Percentiles rank a stretch among this genome's conserved stretches.
Evolutionary conservation across 2,888 invertebrate genomes (phyloP).

Genomic region (Cremastobaeus sp.): DNA sequence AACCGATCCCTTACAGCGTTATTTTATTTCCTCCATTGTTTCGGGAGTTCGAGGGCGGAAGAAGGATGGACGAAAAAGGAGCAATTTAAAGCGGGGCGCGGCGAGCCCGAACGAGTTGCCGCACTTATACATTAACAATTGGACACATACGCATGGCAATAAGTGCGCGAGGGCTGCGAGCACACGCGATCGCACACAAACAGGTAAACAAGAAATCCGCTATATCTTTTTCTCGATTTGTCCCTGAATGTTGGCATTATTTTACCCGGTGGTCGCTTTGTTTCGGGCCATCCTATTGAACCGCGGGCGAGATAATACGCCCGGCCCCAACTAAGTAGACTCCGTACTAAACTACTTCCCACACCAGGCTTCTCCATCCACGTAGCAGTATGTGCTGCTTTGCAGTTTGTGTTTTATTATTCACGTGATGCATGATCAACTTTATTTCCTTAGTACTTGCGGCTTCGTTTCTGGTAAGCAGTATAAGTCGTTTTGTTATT

Average conservation of each 20-base stretch:
- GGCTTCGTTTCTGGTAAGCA: conserved; percentile 17
- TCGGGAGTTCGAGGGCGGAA: conserved; percentile 67
- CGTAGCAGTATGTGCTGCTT: conserved; percentile 8
- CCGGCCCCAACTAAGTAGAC: conserved; percentile 59
- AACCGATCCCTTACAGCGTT: conserved; percentile 67
- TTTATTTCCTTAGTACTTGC: conserved; percentile 38
- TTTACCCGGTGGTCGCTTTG: conserved; percentile 73
- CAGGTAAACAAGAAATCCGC: conserved; percentile 61
- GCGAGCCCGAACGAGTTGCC: conserved; percentile 60
- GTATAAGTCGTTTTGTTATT: conserved; percentile 25
- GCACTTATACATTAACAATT: conserved; percentile 63
- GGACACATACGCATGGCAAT: conserved; percentile 61
- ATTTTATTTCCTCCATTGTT: conserved; percentile 77
- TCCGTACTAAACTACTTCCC: conserved; percentile 50
- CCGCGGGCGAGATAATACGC: conserved; percentile 73
- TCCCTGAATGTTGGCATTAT: conserved; percentile 75
- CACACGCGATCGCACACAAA: conserved; percentile 57
- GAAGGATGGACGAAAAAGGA: neutral
- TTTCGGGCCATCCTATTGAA: conserved; percentile 75
- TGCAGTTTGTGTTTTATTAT: conserved; percentile 47
- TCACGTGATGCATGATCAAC: conserved; percentile 56
- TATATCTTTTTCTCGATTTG: conserved; percentile 73
- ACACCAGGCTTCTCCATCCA: conserved; percentile 14
- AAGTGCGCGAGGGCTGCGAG: conserved; percentile 47
- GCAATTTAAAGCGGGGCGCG: conserved; percentile 5